A percentile compares a stretch with the other conserved stretches of the same genome.
phyloP scores from a whole-genome alignment of 2,797 vertebrate species.

The Zenarchopterus dispar region DNA sequence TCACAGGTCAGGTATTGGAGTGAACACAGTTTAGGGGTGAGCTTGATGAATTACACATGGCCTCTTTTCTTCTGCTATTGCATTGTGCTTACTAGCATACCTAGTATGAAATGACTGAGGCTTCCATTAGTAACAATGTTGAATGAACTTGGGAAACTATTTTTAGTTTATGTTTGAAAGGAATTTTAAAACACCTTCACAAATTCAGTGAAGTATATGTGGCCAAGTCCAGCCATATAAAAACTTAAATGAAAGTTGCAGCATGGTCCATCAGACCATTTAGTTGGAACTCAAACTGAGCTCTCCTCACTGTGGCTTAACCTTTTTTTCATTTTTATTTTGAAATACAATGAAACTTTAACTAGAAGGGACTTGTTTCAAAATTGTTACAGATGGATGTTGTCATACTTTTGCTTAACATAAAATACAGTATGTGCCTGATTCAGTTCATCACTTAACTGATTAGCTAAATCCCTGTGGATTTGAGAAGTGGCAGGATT shows the following conservation, averaged over 20 bases:
- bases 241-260: slow-evolving; percentile 28
- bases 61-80: too few species aligned
- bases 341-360: slow-evolving; percentile 22
- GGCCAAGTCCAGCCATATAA: slow-evolving; percentile 20
- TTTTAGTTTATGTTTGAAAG: slow-evolving; percentile 11
- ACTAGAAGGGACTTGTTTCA: slow-evolving; percentile 19
- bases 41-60: too few species aligned
- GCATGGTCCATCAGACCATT: slow-evolving; percentile 12
- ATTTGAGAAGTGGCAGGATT: neutral
- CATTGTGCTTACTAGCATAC: neutral
- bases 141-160: neutral
- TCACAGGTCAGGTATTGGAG: too few species aligned
- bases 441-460: slow-evolving; percentile 12
- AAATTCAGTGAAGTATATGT: slow-evolving; percentile 41
- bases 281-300: neutral
- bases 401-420: neutral
- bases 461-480: neutral
- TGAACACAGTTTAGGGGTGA: too few species aligned
- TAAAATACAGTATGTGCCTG: neutral
- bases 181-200: slow-evolving; percentile 7
- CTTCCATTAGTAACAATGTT: slow-evolving; percentile 6
- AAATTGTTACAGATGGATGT: slow-evolving; percentile 15
- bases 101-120: slow-evolving; percentile 17
- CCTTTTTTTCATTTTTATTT: neutral
- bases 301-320: slow-evolving; percentile 5